These are phyloP conservation scores for Platyura marginata DNA, from an alignment of 1,140 invertebrate genomes.

Conservation along the genomic window DNA sequence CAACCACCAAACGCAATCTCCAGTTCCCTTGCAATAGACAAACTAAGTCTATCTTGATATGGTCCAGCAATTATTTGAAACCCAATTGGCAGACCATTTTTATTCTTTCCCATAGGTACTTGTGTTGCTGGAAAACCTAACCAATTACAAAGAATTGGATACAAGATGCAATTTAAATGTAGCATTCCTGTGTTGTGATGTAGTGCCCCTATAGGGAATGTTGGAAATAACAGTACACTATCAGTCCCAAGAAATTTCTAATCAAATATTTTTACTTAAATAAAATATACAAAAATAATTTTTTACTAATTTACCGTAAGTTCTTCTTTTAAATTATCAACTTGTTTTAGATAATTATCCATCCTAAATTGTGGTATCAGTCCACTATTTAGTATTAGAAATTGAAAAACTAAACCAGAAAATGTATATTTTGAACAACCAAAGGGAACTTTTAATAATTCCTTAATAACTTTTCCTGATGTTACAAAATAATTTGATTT, in stretches of 20 bases:
- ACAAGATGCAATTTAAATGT: constrained; percentile 38
- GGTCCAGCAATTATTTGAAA: constrained; percentile 46
- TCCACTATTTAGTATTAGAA: constrained; percentile 17
- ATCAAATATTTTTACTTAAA: too few relatives aligned
- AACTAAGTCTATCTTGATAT: constrained; percentile 48
- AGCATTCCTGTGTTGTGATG: constrained; percentile 39
- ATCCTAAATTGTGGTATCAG: constrained; percentile 20
- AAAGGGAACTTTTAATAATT: constrained; percentile 25
- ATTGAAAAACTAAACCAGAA: constrained; percentile 20
- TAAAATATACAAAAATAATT: constrained; percentile 1
- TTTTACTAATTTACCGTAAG: constrained; percentile 13
- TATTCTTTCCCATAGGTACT: constrained; percentile 44
- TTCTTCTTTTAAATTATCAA: too few relatives aligned
- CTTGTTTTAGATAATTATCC: too few relatives aligned
- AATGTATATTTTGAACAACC: constrained; percentile 25
- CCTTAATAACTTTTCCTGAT: too few relatives aligned
- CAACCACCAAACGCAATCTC: constrained; percentile 68
- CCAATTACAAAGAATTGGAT: constrained; percentile 54
- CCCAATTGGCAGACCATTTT: constrained; percentile 46
- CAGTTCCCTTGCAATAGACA: constrained; percentile 54
- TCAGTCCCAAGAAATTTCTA: constrained; percentile 35
- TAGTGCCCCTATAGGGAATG: constrained; percentile 39
- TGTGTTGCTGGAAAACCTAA: constrained; percentile 56
- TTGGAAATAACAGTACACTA: constrained; percentile 60
- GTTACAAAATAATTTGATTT: too few relatives aligned